Base-by-base conservation (phyloP, 35 echinoderm and acorn worm species). In the Lytechinus pictus region DNA sequence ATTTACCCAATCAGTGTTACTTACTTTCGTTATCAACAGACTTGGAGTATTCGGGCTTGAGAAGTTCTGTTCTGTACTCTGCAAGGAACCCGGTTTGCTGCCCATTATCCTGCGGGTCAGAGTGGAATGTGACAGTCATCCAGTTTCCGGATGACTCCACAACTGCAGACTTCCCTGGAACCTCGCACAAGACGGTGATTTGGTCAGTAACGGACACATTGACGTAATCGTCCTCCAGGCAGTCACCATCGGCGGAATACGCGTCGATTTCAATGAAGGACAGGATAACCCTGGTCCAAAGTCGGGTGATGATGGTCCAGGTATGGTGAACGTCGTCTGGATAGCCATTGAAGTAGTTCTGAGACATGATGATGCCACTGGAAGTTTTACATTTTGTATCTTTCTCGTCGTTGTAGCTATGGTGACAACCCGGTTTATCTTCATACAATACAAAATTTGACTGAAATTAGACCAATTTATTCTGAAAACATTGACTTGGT, bases 281-380 rank as follows among this genome's bases (percentile, higher is more conserved):
- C 4, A 93, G 28, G 54, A 27, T 57, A 21, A 93, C 54, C 11
- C n/a, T 27, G 13, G 92, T 93, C 92, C 92, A 93, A 27, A 57
- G 92, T n/a, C 29, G 24, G 5, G 92, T 93, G 27, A 57, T 57
- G 11, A 93, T 57, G 1, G 28, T 27, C 92, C 52, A 93, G 4
- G 9, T 54, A 10, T 27, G 92, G 55, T 27, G 0, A 9, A 28
- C 8, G 53, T 5, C 54, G 9, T 90, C 29, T 0, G 2, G 8
- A 57, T 93, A 93, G 53, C 57, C 55, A 10, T 55, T 57, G 52
- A 93, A 93, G 92, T 93, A 93, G 27, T 93, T 93, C 24, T 33
- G 7, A 10, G 92, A 93, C 92, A 93, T 93, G 9, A 57, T 55
- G 54, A 93, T 57, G 13, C 92, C 92, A 14, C 27, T 24, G 6